Conservation (phyloP, 2,888 invertebrate species). For the Selenia dentaria region DNA sequence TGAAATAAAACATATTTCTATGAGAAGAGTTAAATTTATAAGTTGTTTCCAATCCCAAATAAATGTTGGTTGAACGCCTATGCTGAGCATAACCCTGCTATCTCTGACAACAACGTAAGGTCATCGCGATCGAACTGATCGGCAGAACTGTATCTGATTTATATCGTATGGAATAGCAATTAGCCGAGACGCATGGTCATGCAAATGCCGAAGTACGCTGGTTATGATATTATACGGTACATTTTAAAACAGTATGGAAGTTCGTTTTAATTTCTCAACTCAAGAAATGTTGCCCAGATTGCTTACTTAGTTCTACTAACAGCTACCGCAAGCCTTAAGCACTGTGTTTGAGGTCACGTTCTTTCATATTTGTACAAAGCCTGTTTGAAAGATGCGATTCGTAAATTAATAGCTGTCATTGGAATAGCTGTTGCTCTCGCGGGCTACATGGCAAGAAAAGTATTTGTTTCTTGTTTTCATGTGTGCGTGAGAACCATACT, state of each 20-base stretch:
- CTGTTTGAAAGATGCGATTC: no score
- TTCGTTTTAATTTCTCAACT: no score
- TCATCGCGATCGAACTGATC: slow-evolving; percentile 47
- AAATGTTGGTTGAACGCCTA: slow-evolving; percentile 16
- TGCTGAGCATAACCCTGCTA: slow-evolving; percentile 18
- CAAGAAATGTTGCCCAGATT: no score
- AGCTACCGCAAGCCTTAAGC: no score
- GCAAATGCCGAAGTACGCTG: slow-evolving; percentile 63
- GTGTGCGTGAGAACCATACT: background rate
- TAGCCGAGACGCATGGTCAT: slow-evolving; percentile 61
- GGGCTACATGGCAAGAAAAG: no score
- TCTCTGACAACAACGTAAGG: slow-evolving; percentile 39
- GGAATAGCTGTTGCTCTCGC: no score
- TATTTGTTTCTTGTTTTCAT: background rate
- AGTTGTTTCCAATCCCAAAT: background rate
- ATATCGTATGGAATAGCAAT: slow-evolving; percentile 71
- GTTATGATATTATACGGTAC: slow-evolving; percentile 13
- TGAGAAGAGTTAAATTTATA: no score
- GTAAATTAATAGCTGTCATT: no score
- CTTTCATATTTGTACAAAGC: no score
- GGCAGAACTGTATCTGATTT: slow-evolving; percentile 59
- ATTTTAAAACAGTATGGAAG: background rate
- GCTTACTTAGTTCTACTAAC: no score
- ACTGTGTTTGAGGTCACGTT: no score
- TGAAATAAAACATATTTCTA: no score